Evolutionary conservation across 2,797 vertebrate species (phyloP).

Genomic region (Protosalanx chinensis): DNA sequence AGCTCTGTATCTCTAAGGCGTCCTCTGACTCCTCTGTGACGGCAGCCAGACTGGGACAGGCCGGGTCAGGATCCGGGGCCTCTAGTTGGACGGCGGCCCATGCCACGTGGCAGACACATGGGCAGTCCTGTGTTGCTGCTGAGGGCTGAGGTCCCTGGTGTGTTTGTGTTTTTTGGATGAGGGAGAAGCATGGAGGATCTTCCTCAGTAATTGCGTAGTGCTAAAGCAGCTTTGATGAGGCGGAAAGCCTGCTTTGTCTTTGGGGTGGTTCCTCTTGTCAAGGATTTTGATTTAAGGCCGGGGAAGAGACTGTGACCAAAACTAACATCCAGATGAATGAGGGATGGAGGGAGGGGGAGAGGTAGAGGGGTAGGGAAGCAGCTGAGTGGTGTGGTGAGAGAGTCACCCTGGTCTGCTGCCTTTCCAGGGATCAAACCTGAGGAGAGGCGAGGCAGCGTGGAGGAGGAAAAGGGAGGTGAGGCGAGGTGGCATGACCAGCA

Average conservation of each 20-base stretch:
- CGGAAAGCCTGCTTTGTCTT: constrained; percentile 44
- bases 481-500: not conserved
- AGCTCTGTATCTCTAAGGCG: too few relatives aligned
- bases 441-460: not conserved
- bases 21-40: too few relatives aligned
- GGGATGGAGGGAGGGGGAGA: constrained; percentile 17
- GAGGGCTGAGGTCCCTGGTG: constrained; percentile 24
- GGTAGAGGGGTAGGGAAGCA: constrained; percentile 6
- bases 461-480: not conserved
- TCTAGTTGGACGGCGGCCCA: constrained; percentile 7
- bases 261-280: constrained; percentile 48
- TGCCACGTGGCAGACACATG: constrained; percentile 13
- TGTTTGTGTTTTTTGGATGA: constrained; percentile 39
- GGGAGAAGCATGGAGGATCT: constrained; percentile 29
- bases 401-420: not conserved
- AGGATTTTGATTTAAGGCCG: constrained; percentile 38
- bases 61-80: constrained; percentile 6
- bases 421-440: not conserved
- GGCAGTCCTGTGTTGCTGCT: constrained; percentile 22
- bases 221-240: constrained; percentile 39
- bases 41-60: too few relatives aligned
- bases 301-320: constrained; percentile 29
- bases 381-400: constrained; percentile 4
- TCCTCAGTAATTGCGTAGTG: constrained; percentile 44
- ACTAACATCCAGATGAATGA: constrained; percentile 30